Conservation (phyloP, 2,113 vertebrate species). For the rabbit (Oryctolagus cuniculus) region DNA sequence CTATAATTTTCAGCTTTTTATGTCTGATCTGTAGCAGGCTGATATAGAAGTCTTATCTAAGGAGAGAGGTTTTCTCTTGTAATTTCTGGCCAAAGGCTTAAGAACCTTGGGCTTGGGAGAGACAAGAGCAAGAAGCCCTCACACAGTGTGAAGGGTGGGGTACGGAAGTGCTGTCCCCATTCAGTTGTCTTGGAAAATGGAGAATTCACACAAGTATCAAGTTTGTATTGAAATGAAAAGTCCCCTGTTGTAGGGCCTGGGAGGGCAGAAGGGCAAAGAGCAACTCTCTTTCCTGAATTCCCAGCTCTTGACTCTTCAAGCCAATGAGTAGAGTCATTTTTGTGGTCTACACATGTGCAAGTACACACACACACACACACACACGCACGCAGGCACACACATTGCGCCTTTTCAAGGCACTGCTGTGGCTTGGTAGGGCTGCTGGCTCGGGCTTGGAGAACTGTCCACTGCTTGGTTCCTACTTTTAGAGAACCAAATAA, state of each 20-base stretch:
- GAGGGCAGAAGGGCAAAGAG: background rate
- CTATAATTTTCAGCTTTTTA: constrained; percentile 18
- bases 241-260: background rate
- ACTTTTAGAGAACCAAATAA: constrained; percentile 40
- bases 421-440: constrained; percentile 6
- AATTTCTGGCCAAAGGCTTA: background rate
- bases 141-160: background rate
- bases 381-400: background rate
- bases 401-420: background rate
- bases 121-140: background rate
- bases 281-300: background rate
- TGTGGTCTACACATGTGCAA: background rate
- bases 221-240: background rate
- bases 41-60: constrained; percentile 52
- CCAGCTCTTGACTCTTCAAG: background rate
- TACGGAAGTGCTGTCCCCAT: background rate
- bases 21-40: background rate
- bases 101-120: background rate
- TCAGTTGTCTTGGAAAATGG: background rate
- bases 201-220: background rate
- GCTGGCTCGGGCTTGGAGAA: constrained; percentile 47
- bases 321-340: background rate
- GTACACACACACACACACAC: background rate
- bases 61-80: background rate
- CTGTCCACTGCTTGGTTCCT: background rate